Evolutionary conservation across 2,113 vertebrate species (phyloP).

Genomic region (Oryzias celebensis): DNA sequence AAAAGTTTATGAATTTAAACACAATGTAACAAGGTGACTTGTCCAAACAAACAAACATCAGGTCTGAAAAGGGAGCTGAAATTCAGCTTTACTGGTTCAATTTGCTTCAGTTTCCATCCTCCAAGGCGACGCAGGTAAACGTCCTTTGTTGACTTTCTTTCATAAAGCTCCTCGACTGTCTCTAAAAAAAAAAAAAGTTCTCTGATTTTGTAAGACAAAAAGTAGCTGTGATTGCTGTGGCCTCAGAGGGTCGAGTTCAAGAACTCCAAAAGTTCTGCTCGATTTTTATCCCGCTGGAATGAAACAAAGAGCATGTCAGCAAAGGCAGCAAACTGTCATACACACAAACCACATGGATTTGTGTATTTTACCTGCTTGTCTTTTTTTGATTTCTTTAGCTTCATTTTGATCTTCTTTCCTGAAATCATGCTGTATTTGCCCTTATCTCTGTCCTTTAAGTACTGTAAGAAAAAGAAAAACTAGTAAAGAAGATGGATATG

Average conservation of each 20-base stretch:
- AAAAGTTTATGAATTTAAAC: too few relatives aligned
- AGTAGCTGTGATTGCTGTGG: conserved; percentile 17
- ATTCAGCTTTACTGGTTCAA: too few relatives aligned
- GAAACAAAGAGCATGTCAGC: neutral
- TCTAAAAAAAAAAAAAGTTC: conserved; percentile 1
- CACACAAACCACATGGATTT: neutral
- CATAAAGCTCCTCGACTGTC: too few relatives aligned
- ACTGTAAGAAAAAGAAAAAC: conserved; percentile 71
- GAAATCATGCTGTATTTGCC: conserved; percentile 93
- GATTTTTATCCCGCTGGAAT: conserved; percentile 84
- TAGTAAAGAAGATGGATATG: too few relatives aligned
- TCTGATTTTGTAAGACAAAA: neutral
- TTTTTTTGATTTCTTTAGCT: conserved; percentile 90
- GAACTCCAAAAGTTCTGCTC: conserved; percentile 87
- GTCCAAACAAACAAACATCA: too few relatives aligned
- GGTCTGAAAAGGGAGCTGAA: too few relatives aligned
- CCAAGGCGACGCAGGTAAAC: too few relatives aligned
- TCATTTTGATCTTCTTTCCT: conserved; percentile 93
- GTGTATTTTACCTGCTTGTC: conserved; percentile 83
- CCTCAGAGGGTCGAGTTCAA: conserved; percentile 85
- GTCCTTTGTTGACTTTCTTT: too few relatives aligned
- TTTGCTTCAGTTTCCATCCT: too few relatives aligned
- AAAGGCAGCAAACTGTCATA: neutral
- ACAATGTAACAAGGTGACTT: too few relatives aligned
- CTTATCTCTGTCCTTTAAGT: conserved; percentile 86